These are phyloP conservation scores for Halcyon smyrnensis DNA, from an alignment of 2,797 vertebrate species.

Conservation along the genomic window DNA sequence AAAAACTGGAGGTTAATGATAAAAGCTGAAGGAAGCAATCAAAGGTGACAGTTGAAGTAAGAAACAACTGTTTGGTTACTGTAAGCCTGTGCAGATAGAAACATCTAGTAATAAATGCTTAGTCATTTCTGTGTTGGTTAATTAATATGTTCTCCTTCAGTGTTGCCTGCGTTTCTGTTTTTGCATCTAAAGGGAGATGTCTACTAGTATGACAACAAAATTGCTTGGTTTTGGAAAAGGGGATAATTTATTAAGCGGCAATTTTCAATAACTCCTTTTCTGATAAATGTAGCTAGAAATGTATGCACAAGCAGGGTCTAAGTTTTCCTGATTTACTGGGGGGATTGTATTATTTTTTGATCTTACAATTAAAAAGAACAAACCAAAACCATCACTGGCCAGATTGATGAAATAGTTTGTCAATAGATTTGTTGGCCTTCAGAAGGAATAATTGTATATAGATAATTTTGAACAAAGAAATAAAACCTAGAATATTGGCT, in stretches of 20 bases:
- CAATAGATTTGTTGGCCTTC: not conserved
- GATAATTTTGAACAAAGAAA: not conserved
- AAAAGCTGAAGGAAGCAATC: not conserved
- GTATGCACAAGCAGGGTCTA: not conserved
- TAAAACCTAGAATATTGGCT: not conserved
- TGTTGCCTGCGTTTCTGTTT: not conserved
- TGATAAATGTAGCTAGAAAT: not conserved
- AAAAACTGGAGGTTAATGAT: not conserved
- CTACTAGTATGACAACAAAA: not conserved
- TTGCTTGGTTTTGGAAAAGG: not conserved
- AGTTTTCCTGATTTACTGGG: not conserved
- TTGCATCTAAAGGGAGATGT: not conserved
- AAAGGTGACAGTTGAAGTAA: not conserved
- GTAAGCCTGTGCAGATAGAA: conserved; percentile 26
- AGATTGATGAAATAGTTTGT: not conserved
- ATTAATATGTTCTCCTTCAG: conserved; percentile 6
- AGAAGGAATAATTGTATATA: not conserved
- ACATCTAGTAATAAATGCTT: conserved; percentile 48
- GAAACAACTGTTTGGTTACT: not conserved
- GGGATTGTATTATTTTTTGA: not conserved
- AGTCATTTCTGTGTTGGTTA: conserved; percentile 60
- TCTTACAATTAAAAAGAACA: not conserved
- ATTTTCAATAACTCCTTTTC: not conserved
- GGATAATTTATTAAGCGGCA: not conserved
- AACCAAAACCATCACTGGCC: not conserved